A percentile compares a stretch with the other conserved stretches of the same genome.
Evolutionary conservation across 2,113 vertebrate species (phyloP).

Genomic region (Sylvietta virens): DNA sequence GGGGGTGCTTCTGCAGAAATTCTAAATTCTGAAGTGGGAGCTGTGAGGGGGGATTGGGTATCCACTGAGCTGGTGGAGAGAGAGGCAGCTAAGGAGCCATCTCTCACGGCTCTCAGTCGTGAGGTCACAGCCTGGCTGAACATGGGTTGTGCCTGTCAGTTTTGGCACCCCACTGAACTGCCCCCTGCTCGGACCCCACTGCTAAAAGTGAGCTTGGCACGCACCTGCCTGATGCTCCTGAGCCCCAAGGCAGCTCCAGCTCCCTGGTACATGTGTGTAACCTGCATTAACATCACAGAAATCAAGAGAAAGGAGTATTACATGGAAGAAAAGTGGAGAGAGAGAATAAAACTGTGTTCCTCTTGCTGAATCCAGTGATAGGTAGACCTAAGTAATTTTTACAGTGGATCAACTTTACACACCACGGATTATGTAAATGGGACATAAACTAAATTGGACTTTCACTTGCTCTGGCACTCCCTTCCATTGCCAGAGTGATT

Average conservation of each 20-base stretch:
- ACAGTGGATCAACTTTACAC: background rate
- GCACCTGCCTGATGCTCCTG: accelerated
- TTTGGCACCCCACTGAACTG: background rate
- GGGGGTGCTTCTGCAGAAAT: background rate
- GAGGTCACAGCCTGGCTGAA: background rate
- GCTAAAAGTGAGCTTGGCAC: background rate
- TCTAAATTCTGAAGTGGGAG: background rate
- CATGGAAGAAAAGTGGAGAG: background rate
- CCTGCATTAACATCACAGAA: background rate
- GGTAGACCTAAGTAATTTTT: background rate
- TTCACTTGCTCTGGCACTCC: background rate
- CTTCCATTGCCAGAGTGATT: background rate
- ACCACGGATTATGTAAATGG: background rate
- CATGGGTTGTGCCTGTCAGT: background rate
- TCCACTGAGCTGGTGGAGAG: background rate
- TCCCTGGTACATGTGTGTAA: background rate
- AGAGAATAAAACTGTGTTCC: background rate
- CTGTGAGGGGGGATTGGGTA: background rate
- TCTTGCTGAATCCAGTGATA: background rate
- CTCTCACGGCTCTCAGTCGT: accelerated
- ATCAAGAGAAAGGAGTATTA: background rate
- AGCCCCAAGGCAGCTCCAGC: background rate
- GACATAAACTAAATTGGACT: constrained; percentile 2
- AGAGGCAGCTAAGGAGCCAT: background rate
- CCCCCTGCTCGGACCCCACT: background rate